Base-by-base conservation (phyloP, 2,113 vertebrate genomes). In the Nyctereutes procyonoides region DNA sequence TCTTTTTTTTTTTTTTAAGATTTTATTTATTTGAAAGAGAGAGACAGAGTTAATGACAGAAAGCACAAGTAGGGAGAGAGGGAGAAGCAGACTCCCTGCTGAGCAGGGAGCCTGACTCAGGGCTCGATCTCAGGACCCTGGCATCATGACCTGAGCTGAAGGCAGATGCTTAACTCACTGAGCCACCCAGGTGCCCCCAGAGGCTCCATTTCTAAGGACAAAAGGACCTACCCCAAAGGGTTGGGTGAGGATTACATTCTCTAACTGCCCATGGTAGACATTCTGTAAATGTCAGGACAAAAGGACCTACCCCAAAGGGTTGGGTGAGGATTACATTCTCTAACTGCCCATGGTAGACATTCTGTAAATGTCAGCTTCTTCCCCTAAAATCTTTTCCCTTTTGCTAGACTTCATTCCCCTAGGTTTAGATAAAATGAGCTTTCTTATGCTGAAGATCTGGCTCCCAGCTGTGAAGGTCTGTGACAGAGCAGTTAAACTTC, bases 301-400 rank as follows among this genome's bases (percentile, higher is more conserved):
- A 71, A 35, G 4, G 32, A 38, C 22, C 51, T 58, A 1, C 4
- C 63, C 58, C 22, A 32, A 67, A 85, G 38, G 4, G 0, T 0
- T 93, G 7, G 22, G 10, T 62, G 5, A 88, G 19, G 55, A 38
- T 30, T 74, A 8, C 15, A 13, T 43, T 76, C 8, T 76, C 71
- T 24, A 38, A 43, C 14, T 20, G 16, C 3, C 85, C 26, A 1
- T 6, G 7, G 55, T 4, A 67, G 24, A 60, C 14, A 2, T 17
- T 63, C 62, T 55, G 3, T 15, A 48, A 74, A 2, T 38, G 1
- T 22, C 28, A n/a, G 38, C 17, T 48, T n/a, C 76, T 92, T 32
- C 6, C 11, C 24, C 56, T 43, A 53, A 38, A 53, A 62, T 15
- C 17, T 22, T 62, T 79, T 43, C 17, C 15, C 16, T 81, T 60